phyloP scores from a whole-genome alignment of 2,888 invertebrate genomes.

The Torymus texanus region DNA sequence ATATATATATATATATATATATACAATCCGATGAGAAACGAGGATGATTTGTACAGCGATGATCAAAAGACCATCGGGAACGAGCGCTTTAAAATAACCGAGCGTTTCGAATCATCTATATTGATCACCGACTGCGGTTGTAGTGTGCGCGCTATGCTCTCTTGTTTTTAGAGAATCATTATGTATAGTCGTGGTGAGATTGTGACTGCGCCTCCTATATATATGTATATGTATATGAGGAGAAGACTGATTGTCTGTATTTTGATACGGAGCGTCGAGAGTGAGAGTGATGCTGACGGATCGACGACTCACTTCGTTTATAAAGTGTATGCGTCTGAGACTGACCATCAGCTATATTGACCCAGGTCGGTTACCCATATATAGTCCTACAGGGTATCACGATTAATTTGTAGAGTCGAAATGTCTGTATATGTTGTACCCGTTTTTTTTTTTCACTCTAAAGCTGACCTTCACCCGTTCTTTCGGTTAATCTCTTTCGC shows the following conservation, averaged over 20 bases:
- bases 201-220: background rate
- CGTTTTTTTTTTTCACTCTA: background rate
- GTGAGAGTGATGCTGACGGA: constrained; percentile 28
- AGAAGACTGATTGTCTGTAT: constrained; percentile 16
- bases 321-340: background rate
- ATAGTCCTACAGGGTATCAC: background rate
- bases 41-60: no score
- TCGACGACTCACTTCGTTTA: constrained; percentile 16
- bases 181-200: background rate
- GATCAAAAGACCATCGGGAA: no score
- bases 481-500: constrained; percentile 8
- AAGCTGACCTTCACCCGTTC: constrained; percentile 20
- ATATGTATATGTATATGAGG: no score
- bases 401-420: constrained; percentile 37
- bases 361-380: background rate
- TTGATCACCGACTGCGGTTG: no score
- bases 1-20: no score
- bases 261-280: constrained; percentile 5
- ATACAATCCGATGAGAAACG: no score
- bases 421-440: background rate
- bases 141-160: background rate
- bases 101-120: no score
- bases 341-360: constrained; percentile 10
- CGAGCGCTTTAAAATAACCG: no score
- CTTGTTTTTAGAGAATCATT: constrained; percentile 19